phyloP scores from a whole-genome alignment of 2,888 invertebrate genomes.

The Cancer borealis region DNA sequence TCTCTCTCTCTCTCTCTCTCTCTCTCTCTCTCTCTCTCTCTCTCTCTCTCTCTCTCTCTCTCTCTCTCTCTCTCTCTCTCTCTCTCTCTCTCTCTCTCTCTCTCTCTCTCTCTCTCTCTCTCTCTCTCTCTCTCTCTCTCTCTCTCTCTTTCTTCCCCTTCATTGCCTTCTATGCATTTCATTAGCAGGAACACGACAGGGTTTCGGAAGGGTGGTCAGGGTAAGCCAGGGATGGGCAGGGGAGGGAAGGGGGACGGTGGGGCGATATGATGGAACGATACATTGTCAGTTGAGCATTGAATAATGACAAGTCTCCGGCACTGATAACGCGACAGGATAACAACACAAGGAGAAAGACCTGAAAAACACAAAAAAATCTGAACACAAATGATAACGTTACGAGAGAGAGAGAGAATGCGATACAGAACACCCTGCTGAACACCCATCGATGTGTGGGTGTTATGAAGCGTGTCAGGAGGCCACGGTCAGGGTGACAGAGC shows the following conservation, averaged over 20 bases:
- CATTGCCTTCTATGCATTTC: not conserved
- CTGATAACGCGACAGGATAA: not conserved
- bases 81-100: conserved; percentile 4
- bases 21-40: not conserved
- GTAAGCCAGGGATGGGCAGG: not conserved
- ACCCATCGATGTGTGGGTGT: not conserved
- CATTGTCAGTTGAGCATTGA: not conserved
- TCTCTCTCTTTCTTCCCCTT: not conserved
- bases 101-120: not conserved
- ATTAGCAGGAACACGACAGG: not conserved
- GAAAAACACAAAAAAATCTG: not conserved
- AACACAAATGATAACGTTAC: not conserved
- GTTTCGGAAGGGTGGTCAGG: not conserved
- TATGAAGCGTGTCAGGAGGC: conserved; percentile 14
- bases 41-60: not conserved
- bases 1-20: not conserved
- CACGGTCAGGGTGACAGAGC: conserved; percentile 10
- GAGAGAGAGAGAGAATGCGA: not conserved
- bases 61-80: not conserved
- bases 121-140: not conserved
- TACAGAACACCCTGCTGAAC: not conserved
- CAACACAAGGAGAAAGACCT: not conserved
- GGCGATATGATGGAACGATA: not conserved
- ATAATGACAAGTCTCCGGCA: not conserved
- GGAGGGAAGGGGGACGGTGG: not conserved